These are phyloP conservation scores for Lepus europaeus DNA, from an alignment of 2,113 vertebrate species.

Conservation along the genomic window DNA sequence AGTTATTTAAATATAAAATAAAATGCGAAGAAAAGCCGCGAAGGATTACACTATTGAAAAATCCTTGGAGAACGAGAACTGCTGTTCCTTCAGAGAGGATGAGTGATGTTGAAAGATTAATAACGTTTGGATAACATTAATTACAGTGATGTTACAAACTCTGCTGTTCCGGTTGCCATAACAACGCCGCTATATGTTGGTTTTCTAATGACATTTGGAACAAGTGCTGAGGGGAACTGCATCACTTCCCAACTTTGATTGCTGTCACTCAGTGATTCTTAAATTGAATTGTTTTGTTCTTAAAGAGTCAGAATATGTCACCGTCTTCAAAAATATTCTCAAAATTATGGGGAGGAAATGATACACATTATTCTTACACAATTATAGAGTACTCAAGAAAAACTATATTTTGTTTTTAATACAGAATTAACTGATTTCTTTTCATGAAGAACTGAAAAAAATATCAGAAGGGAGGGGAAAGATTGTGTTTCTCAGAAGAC, in stretches of 20 bases:
- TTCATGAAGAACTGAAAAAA: background rate
- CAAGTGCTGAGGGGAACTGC: constrained; percentile 73
- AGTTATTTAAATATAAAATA: constrained; percentile 71
- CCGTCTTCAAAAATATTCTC: constrained; percentile 75
- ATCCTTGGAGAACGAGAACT: constrained; percentile 73
- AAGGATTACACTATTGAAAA: constrained; percentile 74
- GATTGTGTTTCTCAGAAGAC: constrained; percentile 27
- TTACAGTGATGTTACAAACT: constrained; percentile 83
- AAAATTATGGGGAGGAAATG: constrained; percentile 67
- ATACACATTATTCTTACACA: constrained; percentile 69
- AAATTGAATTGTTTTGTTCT: constrained; percentile 81
- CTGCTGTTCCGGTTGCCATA: constrained; percentile 83
- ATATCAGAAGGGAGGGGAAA: background rate
- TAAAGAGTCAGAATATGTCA: constrained; percentile 78
- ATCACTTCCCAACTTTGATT: constrained; percentile 76
- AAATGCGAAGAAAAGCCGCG: constrained; percentile 54
- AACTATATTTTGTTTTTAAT: constrained; percentile 62
- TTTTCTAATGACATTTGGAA: constrained; percentile 83
- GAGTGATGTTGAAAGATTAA: constrained; percentile 85
- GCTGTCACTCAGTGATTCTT: constrained; percentile 77
- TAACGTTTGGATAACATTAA: constrained; percentile 86
- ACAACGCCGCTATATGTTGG: constrained; percentile 82
- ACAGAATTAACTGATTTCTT: constrained; percentile 58
- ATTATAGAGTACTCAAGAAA: constrained; percentile 60
- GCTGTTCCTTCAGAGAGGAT: constrained; percentile 76